Base-by-base conservation (phyloP, 2,888 invertebrate species). In the Scaptomyza parva region DNA sequence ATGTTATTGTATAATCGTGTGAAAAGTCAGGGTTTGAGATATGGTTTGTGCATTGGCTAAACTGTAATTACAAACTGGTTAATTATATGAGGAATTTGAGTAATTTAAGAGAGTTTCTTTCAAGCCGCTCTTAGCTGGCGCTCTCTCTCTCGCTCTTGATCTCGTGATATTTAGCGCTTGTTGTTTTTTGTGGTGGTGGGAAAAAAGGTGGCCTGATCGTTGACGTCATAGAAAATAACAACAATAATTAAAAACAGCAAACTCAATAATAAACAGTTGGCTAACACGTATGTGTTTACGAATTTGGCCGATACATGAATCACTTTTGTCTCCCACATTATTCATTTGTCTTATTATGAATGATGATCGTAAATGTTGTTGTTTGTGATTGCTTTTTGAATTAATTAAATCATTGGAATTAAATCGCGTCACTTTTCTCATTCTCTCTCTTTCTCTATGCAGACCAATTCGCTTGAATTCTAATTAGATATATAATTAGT, bases 171-270 rank as follows among this genome's bases (percentile, higher is more conserved):
- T 9, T 11, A n/a, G 14, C 11, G 44, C 48, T 35, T 45, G 65
- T 47, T 58, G 55, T 33, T 60, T 48, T 53, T 59, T 14, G 22
- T 44, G 45, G 17, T 59, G 14, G 22, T 44, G 45, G 17, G 17
- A 22, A 50, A 78, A 87, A 87, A 81, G 20, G 84, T 82, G 88
- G 82, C 86, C 68, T 82, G 82, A 82, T 82, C 73, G 43, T 40
- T 88, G 83, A 58, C 82, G 86, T 83, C 88, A 82, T 52, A 52
- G 24, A 26, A 45, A 14, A 33, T 28, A 59, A 68, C 39, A 60
- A 63, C 43, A 79, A 54, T 47, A 62, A 63, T 51, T 68, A 28
- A 26, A 63, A 60, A 51, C 45, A 62, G 17, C 18, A 47, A 43
- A 58, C 40, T 55, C 9, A 43, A 43, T n/a, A 57, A 47, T 47